Conservation (phyloP, 2,113 vertebrate genomes). For the Rattus norvegicus region GRCr8 NC_086024.1:43647501-43648000, state of each 20-base stretch:
- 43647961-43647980: neutral
- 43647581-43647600: neutral
- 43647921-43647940: neutral
- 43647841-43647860: neutral
- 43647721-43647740: neutral
- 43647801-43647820: neutral
- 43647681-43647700: neutral
- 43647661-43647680: neutral
- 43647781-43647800: neutral
- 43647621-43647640: neutral
- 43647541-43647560: neutral
- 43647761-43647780: neutral
- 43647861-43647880: neutral
- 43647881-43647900: neutral
- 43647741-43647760: neutral
- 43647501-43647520: neutral
- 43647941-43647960: neutral
- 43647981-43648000: neutral
- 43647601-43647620: neutral
- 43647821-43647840: neutral
- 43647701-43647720: neutral
- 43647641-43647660: neutral
- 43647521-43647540: neutral
- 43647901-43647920: neutral
- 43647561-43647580: neutral